Percentiles rank a stretch among this genome's conserved stretches.
phyloP scores from a whole-genome alignment of 1,140 invertebrate species.

The Ceratina japonica region DNA sequence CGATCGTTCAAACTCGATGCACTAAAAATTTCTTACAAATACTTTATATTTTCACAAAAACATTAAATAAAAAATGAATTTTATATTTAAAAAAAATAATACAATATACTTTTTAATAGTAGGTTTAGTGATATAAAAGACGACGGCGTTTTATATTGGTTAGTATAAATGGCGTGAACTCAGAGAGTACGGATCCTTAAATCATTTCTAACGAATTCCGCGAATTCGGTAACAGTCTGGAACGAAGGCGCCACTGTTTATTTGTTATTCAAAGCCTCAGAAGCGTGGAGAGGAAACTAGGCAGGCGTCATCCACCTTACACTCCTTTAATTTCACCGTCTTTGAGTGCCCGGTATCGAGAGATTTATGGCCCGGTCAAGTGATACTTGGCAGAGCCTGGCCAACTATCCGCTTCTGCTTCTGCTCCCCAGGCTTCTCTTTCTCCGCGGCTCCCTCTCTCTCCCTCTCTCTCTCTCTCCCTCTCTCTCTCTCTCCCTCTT shows the following conservation, averaged over 20 bases:
- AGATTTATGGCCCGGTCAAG: conserved; percentile 56
- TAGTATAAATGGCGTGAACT: no score
- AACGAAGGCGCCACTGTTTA: conserved; percentile 42
- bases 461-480: neutral
- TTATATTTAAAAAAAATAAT: no score
- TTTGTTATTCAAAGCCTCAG: conserved; percentile 42
- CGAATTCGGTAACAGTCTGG: conserved; percentile 24
- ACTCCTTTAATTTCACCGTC: conserved; percentile 40
- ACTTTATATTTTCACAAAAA: no score
- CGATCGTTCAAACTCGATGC: no score
- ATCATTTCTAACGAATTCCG: conserved; percentile 28
- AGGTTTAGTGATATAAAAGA: no score
- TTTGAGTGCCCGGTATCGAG: conserved; percentile 47
- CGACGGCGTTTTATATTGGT: no score
- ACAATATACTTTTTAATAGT: no score
- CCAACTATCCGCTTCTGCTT: neutral
- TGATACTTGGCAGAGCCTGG: conserved; percentile 49
- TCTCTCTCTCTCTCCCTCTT: neutral
- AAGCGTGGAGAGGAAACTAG: conserved; percentile 18
- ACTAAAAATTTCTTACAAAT: no score
- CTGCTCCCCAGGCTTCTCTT: neutral
- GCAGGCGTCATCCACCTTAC: conserved; percentile 17
- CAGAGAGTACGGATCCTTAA: conserved; percentile 2
- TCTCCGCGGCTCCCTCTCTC: neutral
- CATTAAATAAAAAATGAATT: no score